Base-by-base conservation (phyloP, 2,113 vertebrate species). In the Notothenia coriiceps region DNA sequence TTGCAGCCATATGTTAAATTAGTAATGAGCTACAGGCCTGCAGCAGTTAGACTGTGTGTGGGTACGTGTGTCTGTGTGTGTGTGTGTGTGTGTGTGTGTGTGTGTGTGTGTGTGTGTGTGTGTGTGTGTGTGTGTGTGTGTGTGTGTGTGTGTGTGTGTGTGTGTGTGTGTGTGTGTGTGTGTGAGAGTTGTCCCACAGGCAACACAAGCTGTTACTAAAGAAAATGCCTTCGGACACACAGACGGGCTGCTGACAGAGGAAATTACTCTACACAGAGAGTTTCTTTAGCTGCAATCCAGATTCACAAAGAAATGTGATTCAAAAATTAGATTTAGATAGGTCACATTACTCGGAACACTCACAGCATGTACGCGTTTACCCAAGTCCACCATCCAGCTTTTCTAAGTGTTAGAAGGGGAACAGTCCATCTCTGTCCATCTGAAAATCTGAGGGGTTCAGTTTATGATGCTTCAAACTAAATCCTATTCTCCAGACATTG, bases 131-230 rank as follows among this genome's bases (percentile, higher is more conserved):
- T 22, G 22, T 22, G 22, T 22, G 22, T 22, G 22, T 22, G 22
- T 22, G 22, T 22, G 22, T 22, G 22, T 44, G 14, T 46, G n/a
- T 77, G 44, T 57, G 10, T 25, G 40, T 47, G 74, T 55, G 68
- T 55, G 62, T 67, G 22, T 73, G 74, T 71, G 68, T 69, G 64
- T 74, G 49, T 46, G 71, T 59, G 74, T 55, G 68, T 55, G 62
- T 63, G 29, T 73, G 74, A 22, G 68, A 69, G 65, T 77, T 83
- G 43, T 88, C 87, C 89, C 84, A 90, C 63, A 91, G 91, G 91
- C 91, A 89, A 72, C 84, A 91, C 89, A 92, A 90, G 82, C 91
- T 90, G 89, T 88, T 72, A 80, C 73, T 72, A 22, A 73, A 64
- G 63, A 88, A 74, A 72, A 86, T 77, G 87, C 89, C 86, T 86